Conservation (phyloP, 2,113 vertebrate genomes). For the Patagioenas fasciata region DNA sequence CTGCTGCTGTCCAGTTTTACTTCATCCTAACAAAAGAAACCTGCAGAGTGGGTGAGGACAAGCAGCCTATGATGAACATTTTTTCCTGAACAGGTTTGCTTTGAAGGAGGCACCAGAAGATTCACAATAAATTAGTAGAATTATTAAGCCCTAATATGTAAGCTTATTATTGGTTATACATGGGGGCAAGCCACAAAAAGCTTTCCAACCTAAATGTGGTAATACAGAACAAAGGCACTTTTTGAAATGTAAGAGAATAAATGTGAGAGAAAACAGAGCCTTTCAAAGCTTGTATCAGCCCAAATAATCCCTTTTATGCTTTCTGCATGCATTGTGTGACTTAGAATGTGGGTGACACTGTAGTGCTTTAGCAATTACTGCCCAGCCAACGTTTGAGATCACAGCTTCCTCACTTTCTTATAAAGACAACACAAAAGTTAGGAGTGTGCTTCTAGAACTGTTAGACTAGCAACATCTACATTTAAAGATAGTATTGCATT, state of each 20-base stretch:
- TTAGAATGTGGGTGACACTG: accelerated
- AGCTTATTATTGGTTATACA: not conserved
- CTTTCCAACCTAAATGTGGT: not conserved
- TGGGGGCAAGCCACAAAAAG: not conserved
- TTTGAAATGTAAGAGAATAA: not conserved
- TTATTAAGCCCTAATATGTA: not conserved
- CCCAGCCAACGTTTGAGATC: not conserved
- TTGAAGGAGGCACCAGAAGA: not conserved
- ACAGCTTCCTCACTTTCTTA: not conserved
- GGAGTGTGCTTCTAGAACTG: not conserved
- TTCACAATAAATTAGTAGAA: not conserved
- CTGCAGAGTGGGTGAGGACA: not conserved
- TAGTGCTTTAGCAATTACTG: not conserved
- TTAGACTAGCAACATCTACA: not conserved
- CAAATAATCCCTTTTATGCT: not conserved
- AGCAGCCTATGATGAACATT: accelerated
- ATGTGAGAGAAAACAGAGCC: not conserved
- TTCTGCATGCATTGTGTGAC: not conserved
- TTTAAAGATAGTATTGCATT: not conserved
- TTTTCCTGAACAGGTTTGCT: not conserved
- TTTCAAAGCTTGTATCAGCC: not conserved
- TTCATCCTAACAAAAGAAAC: not conserved
- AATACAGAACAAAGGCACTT: not conserved
- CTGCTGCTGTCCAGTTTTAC: not conserved
- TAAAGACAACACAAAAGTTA: not conserved